Evolutionary conservation across 1,140 invertebrate genomes (phyloP).

Genomic region (Cephus cinctus): DNA sequence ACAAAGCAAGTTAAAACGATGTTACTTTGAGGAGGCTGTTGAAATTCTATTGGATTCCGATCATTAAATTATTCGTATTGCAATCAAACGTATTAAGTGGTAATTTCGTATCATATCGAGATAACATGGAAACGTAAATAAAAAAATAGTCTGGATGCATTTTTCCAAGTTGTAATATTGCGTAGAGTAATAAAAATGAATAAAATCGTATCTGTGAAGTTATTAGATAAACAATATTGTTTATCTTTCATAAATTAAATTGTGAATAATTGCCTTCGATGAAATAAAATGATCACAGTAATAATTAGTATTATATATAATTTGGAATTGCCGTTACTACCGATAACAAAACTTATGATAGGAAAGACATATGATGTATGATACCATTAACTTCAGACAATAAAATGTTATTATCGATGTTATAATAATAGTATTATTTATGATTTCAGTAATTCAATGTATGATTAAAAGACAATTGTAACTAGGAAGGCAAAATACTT

Average conservation of each 20-base stretch:
- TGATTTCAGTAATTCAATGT: no score
- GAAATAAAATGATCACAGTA: slow-evolving; percentile 23
- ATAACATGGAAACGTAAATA: no score
- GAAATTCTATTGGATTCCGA: no score
- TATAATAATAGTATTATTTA: slow-evolving; percentile 19
- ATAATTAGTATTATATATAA: slow-evolving; percentile 19
- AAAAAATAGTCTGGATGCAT: no score
- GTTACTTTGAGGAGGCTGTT: no score
- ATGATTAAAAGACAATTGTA: no score
- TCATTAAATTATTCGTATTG: no score
- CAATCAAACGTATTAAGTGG: no score
- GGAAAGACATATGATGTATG: slow-evolving; percentile 40
- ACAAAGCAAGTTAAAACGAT: no score
- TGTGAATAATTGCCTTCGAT: slow-evolving; percentile 34
- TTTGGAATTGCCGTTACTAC: slow-evolving; percentile 22
- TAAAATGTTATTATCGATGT: slow-evolving; percentile 58
- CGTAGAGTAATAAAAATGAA: slow-evolving; percentile 28
- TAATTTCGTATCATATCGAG: no score
- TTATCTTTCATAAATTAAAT: slow-evolving; percentile 36
- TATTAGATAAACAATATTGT: slow-evolving; percentile 19
- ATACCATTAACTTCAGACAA: slow-evolving; percentile 54
- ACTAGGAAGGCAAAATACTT: no score
- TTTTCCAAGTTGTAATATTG: slow-evolving; percentile 14
- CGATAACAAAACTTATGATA: slow-evolving; percentile 28
- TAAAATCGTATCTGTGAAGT: slow-evolving; percentile 23